Evolutionary conservation across 2,797 vertebrate species (phyloP).

Genomic region (Halcyon leucocephala): DNA sequence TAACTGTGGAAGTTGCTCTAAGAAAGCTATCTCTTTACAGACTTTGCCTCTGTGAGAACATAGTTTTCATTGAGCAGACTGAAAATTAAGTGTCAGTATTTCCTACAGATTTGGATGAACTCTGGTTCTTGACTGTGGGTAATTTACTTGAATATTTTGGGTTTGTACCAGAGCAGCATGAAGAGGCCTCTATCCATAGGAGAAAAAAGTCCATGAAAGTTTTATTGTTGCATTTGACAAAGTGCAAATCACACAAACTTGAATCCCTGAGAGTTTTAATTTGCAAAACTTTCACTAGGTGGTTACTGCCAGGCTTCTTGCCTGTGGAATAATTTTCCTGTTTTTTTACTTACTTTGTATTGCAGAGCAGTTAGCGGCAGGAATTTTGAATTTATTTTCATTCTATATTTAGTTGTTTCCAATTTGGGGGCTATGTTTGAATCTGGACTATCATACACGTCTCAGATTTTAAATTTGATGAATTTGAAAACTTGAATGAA

Average conservation of each 20-base stretch:
- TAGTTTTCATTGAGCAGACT: not conserved
- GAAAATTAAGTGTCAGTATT: not conserved
- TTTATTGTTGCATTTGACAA: not conserved
- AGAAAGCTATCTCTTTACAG: not conserved
- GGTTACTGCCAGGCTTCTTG: not conserved
- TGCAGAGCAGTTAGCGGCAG: not conserved
- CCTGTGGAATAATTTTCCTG: not conserved
- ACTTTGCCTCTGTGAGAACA: not conserved
- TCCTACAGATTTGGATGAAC: not conserved
- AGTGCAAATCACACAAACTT: not conserved
- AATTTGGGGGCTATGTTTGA: not conserved
- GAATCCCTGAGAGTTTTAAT: not conserved
- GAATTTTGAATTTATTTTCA: not conserved
- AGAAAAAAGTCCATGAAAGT: not conserved
- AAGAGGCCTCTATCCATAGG: not conserved
- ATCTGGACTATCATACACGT: not conserved
- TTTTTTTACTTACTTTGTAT: not conserved
- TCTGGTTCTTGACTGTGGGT: not conserved
- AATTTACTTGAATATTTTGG: not conserved
- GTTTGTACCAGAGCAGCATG: not conserved
- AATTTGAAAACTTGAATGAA: not conserved
- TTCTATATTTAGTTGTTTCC: not conserved
- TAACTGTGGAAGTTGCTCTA: not conserved
- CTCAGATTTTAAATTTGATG: not conserved
- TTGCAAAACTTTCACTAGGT: not conserved